Percentiles rank a stretch among this genome's conserved stretches.
Conservation (phyloP, 2,797 vertebrate species). For the Podarcis siculus region DNA sequence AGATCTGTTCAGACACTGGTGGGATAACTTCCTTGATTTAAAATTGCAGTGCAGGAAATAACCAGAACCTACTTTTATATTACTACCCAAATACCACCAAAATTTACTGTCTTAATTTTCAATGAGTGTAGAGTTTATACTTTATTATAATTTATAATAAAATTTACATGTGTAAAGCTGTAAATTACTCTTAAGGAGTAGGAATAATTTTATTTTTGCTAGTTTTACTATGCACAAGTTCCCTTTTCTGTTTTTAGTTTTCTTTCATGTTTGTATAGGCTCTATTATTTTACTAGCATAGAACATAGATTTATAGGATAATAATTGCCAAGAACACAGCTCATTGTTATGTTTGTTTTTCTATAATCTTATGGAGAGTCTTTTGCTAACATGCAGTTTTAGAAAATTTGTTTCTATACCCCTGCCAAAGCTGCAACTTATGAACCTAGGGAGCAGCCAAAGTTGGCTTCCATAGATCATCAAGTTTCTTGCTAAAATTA, state of each 20-base stretch:
- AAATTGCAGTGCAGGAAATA: not conserved
- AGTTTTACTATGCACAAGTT: not conserved
- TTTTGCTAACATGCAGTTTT: not conserved
- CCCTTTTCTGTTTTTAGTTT: not conserved
- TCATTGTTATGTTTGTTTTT: not conserved
- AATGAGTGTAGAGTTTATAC: not conserved
- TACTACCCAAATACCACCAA: not conserved
- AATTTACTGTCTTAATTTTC: conserved; percentile 11
- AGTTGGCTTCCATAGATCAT: not conserved
- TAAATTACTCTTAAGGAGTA: conserved; percentile 43
- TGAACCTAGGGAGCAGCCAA: not conserved
- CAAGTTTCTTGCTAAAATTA: not conserved
- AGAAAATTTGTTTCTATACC: not conserved
- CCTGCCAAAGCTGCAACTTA: not conserved
- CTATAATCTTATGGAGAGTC: not conserved
- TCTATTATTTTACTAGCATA: not conserved
- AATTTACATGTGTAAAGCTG: not conserved
- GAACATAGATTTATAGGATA: not conserved
- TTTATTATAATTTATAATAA: not conserved
- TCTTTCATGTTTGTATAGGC: not conserved
- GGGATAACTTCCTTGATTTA: not conserved
- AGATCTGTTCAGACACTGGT: not conserved
- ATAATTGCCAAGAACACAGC: not conserved
- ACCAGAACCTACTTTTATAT: not conserved
- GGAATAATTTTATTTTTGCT: conserved; percentile 29